These are phyloP conservation scores for Brachyistius frenatus DNA, from an alignment of 2,113 vertebrate genomes.

Conservation along the genomic window DNA sequence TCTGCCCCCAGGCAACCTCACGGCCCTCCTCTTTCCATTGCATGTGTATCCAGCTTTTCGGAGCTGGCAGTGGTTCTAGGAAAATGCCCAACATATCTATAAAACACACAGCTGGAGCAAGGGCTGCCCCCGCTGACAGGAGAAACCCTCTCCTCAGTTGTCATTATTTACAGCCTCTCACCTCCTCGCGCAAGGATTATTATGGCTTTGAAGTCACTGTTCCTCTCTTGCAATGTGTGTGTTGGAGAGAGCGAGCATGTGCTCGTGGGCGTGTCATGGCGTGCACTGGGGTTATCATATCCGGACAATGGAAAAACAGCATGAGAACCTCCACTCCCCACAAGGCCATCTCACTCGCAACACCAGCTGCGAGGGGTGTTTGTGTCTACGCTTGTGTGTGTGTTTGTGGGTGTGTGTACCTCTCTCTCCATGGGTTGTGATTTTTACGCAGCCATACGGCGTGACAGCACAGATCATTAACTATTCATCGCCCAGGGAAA, in stretches of 20 bases:
- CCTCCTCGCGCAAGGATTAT: slow-evolving; percentile 34
- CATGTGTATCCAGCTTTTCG: slow-evolving; percentile 56
- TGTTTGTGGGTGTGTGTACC: slow-evolving; percentile 29
- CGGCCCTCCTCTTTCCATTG: slow-evolving; percentile 47
- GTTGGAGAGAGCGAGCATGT: slow-evolving; percentile 25
- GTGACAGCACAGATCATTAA: slow-evolving; percentile 81
- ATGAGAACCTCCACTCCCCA: slow-evolving; percentile 73
- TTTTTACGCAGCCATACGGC: slow-evolving; percentile 75
- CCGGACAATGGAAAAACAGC: slow-evolving; percentile 73
- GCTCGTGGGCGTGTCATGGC: slow-evolving; percentile 41
- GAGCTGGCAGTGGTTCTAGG: slow-evolving; percentile 38
- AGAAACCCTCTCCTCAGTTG: slow-evolving; percentile 24
- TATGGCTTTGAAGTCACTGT: slow-evolving; percentile 34
- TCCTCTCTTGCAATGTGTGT: slow-evolving; percentile 10
- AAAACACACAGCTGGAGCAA: slow-evolving; percentile 43
- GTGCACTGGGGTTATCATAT: slow-evolving; percentile 72
- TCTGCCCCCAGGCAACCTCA: slow-evolving; percentile 32
- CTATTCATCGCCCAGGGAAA: slow-evolving; percentile 76
- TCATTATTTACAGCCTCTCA: slow-evolving; percentile 37
- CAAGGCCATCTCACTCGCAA: slow-evolving; percentile 76
- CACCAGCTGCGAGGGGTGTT: slow-evolving; percentile 76
- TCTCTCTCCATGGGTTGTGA: slow-evolving; percentile 71
- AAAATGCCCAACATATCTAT: slow-evolving; percentile 47
- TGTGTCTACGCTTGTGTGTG: slow-evolving; percentile 50
- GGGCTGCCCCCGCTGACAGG: slow-evolving; percentile 29